Percentiles rank a stretch among this genome's conserved stretches.
phyloP scores from a whole-genome alignment of 2,888 invertebrate species.

The Abscondita cerata region DNA sequence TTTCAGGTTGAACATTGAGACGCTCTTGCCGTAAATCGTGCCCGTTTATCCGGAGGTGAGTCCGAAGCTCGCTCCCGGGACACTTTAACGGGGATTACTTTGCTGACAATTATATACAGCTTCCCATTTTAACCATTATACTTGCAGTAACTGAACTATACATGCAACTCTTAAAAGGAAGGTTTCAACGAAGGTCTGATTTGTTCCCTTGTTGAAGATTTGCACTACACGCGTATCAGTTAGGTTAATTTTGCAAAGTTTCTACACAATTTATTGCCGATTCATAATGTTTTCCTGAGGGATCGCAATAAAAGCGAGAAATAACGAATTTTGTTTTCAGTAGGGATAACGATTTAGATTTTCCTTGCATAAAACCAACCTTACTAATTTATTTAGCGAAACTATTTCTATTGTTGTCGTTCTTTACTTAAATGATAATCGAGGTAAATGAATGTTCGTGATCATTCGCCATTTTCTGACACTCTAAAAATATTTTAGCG shows the following conservation, averaged over 20 bases:
- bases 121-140: slow-evolving; percentile 42
- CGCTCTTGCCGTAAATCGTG: slow-evolving; percentile 64
- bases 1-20: slow-evolving; percentile 64
- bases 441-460: slow-evolving; percentile 16
- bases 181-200: slow-evolving; percentile 16
- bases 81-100: slow-evolving; percentile 65
- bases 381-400: not conserved
- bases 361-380: not conserved
- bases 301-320: not conserved
- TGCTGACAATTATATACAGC: slow-evolving; percentile 63
- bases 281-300: not conserved
- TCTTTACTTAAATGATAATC: slow-evolving; percentile 5
- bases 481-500: slow-evolving; percentile 34
- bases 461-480: slow-evolving; percentile 33
- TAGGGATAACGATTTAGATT: not conserved
- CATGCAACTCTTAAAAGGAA: slow-evolving; percentile 27
- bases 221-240: slow-evolving; percentile 17
- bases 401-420: not conserved
- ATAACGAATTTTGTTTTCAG: not conserved
- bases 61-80: slow-evolving; percentile 63
- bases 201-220: slow-evolving; percentile 16
- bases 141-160: slow-evolving; percentile 29
- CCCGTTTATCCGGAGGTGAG: slow-evolving; percentile 65
- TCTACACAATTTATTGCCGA: slow-evolving; percentile 12
- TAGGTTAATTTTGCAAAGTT: slow-evolving; percentile 13